These are phyloP conservation scores for Druon quercuslanigerum DNA, from an alignment of 1,140 invertebrate genomes.

Conservation along the genomic window DNA sequence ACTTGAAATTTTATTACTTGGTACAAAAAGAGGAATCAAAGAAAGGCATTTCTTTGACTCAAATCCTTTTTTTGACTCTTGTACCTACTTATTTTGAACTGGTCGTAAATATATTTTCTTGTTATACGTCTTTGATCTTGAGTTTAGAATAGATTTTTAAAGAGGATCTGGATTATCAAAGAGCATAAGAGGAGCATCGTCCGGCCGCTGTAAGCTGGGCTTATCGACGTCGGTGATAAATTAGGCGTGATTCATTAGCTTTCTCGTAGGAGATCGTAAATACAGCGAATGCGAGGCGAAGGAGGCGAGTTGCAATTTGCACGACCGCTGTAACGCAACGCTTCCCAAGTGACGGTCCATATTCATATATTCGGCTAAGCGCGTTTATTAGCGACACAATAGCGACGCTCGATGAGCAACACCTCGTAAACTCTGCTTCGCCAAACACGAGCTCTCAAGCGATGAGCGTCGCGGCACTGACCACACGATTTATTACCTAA, in stretches of 20 bases:
- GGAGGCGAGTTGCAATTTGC: constrained; percentile 19
- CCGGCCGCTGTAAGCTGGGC: constrained; percentile 7
- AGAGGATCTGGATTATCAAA: constrained; percentile 18
- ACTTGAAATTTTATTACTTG: too few relatives aligned
- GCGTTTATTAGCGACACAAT: constrained; percentile 64
- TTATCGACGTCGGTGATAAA: constrained; percentile 30
- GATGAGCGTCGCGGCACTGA: constrained; percentile 11
- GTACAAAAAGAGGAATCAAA: too few relatives aligned
- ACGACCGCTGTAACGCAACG: constrained; percentile 38
- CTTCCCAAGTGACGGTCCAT: constrained; percentile 43
- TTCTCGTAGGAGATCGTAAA: constrained; percentile 29
- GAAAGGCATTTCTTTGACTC: too few relatives aligned
- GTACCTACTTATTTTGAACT: not conserved
- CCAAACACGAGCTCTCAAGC: constrained; percentile 6
- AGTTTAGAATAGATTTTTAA: constrained; percentile 5
- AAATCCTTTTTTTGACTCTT: too few relatives aligned
- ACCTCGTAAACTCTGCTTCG: constrained; percentile 63
- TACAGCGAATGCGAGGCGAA: constrained; percentile 24
- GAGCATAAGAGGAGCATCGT: constrained; percentile 21
- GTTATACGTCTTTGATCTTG: constrained; percentile 22
- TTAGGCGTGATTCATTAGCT: constrained; percentile 30
- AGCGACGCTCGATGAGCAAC: constrained; percentile 56
- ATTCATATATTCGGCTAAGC: constrained; percentile 62
- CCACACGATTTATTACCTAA: not conserved
- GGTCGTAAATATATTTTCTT: constrained; percentile 18